Percentiles rank a stretch among this genome's conserved stretches.
phyloP scores from a whole-genome alignment of 2,113 vertebrate genomes.

The Macroglossus sobrinus region DNA sequence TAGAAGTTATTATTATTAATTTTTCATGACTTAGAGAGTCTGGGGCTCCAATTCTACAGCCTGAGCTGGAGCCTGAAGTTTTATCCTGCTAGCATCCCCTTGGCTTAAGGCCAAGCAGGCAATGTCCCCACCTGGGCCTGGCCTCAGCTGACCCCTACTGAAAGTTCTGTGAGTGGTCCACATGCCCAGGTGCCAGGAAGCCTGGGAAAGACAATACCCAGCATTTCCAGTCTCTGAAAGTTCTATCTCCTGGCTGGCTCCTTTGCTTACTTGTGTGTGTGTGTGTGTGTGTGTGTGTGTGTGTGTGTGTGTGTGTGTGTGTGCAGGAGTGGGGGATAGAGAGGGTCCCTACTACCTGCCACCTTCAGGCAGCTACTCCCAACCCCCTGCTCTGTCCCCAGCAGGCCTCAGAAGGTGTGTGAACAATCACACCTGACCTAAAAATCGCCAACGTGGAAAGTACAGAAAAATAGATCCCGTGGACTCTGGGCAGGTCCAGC shows the following conservation, averaged over 20 bases:
- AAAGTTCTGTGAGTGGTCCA: too few species aligned
- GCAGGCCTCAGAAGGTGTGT: background rate
- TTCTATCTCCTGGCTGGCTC: background rate
- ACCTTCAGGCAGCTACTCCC: background rate
- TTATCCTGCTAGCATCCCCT: background rate
- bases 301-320: background rate
- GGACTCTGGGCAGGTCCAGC: conserved; percentile 44
- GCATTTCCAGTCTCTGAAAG: too few species aligned
- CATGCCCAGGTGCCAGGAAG: too few species aligned
- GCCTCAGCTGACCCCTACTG: background rate
- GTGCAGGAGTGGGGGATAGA: rapidly evolving
- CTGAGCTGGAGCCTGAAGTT: background rate
- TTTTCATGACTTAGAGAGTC: background rate
- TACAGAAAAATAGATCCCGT: conserved; percentile 48
- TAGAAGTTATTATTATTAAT: background rate
- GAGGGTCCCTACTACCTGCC: background rate
- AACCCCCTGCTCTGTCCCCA: background rate
- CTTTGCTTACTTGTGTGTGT: background rate
- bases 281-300: too few species aligned
- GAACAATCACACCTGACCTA: conserved; percentile 46
- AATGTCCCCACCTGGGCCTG: background rate
- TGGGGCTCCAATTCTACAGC: background rate
- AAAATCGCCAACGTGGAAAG: conserved; percentile 49
- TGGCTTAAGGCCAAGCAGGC: background rate
- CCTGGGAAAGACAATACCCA: too few species aligned